These are phyloP conservation scores for Mycalesis mineus DNA, from an alignment of 2,888 invertebrate genomes.

Conservation along the genomic window DNA sequence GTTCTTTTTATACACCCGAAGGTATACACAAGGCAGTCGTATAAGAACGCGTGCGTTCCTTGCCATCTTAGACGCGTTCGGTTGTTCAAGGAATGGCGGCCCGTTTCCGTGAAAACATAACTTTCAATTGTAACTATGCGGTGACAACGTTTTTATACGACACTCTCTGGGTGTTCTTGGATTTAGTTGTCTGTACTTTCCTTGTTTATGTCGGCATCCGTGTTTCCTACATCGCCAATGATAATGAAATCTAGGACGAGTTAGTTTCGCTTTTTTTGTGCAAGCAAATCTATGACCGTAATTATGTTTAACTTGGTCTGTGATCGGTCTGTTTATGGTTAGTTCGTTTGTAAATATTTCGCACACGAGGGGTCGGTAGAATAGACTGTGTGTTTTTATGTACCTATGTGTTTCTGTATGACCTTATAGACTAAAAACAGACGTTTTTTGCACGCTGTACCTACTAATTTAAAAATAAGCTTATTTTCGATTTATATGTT, in stretches of 20 bases:
- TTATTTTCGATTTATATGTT: no score
- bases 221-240: neutral
- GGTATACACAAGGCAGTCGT: neutral
- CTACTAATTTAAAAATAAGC: no score
- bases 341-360: neutral
- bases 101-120: constrained; percentile 25
- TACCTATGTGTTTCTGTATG: no score
- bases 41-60: constrained; percentile 10
- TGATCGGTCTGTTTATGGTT: no score
- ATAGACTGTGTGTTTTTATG: no score
- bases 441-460: no score
- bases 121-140: constrained; percentile 26
- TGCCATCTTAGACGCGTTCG: constrained; percentile 19
- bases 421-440: no score
- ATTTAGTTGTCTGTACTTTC: neutral
- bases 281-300: no score
- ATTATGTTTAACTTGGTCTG: no score
- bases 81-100: constrained; percentile 20
- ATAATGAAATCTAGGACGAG: neutral
- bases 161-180: constrained; percentile 6
- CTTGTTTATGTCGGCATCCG: neutral
- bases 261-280: neutral
- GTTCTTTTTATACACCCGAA: no score
- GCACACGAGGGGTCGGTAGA: no score
- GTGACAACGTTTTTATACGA: constrained; percentile 18